These are phyloP conservation scores for Australoheros facetus DNA, from an alignment of 2,797 vertebrate genomes.

Conservation along the genomic window DNA sequence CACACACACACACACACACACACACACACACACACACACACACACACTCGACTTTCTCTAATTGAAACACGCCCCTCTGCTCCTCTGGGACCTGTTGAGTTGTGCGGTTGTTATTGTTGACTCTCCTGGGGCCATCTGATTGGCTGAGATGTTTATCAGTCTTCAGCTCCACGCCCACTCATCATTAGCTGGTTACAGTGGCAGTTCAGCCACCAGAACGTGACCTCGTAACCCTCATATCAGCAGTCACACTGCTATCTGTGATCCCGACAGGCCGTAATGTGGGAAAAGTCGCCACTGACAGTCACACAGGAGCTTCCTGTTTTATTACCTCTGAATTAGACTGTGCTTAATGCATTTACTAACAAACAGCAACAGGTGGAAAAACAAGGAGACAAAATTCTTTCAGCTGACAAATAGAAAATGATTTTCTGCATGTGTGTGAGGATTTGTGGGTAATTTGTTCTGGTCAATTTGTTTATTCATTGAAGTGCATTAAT, in stretches of 20 bases:
- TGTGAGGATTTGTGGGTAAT: background rate
- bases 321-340: background rate
- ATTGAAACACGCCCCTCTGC: constrained; percentile 51
- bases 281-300: background rate
- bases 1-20: background rate
- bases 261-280: background rate
- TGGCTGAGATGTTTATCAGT: constrained; percentile 76
- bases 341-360: background rate
- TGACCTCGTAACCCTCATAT: background rate
- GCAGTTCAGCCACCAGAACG: background rate
- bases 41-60: background rate
- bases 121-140: constrained; percentile 58
- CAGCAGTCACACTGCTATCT: background rate
- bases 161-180: constrained; percentile 46
- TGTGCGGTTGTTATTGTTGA: background rate
- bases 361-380: background rate
- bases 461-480: background rate
- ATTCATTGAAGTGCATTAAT: background rate
- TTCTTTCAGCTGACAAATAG: too few relatives aligned
- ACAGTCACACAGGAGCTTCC: background rate
- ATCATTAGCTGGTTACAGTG: constrained; percentile 53
- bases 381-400: background rate
- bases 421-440: background rate
- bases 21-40: background rate
- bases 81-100: constrained; percentile 67